phyloP scores from a whole-genome alignment of 2,113 vertebrate species.

The Rhea americana region DNA sequence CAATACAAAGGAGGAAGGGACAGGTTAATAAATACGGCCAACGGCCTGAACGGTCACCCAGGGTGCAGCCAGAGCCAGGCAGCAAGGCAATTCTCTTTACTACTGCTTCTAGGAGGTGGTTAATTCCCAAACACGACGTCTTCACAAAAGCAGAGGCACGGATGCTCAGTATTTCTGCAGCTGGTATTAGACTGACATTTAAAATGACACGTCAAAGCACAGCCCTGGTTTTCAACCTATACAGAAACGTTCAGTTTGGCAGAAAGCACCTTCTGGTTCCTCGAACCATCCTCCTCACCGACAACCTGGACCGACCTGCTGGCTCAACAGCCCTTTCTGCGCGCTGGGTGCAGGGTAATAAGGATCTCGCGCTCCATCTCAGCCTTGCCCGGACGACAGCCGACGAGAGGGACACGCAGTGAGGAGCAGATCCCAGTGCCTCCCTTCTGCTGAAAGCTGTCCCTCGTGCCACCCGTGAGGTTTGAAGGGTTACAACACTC shows the following conservation, averaged over 20 bases:
- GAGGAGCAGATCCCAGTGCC: background rate
- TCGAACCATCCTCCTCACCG: accelerated
- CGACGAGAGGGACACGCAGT: background rate
- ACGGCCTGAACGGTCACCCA: background rate
- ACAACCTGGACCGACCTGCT: background rate
- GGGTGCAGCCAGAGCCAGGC: accelerated
- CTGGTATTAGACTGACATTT: background rate
- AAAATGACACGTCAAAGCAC: background rate
- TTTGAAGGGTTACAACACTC: background rate
- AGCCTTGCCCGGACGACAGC: background rate
- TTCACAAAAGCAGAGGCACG: background rate
- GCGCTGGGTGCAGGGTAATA: background rate
- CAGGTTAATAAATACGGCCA: background rate
- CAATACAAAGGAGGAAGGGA: accelerated
- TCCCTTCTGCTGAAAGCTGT: background rate
- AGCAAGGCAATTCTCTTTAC: accelerated
- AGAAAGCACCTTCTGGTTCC: background rate
- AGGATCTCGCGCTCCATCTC: accelerated
- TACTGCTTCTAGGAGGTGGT: background rate
- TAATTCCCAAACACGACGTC: background rate
- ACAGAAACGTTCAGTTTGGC: background rate
- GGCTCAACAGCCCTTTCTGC: background rate
- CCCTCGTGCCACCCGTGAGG: background rate
- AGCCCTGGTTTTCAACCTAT: background rate
- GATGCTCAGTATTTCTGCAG: background rate